Evolutionary conservation across 2,888 invertebrate species (phyloP), one percentile per base, ranked within the genome.

Genomic region (Catocala fraxini): DNA sequence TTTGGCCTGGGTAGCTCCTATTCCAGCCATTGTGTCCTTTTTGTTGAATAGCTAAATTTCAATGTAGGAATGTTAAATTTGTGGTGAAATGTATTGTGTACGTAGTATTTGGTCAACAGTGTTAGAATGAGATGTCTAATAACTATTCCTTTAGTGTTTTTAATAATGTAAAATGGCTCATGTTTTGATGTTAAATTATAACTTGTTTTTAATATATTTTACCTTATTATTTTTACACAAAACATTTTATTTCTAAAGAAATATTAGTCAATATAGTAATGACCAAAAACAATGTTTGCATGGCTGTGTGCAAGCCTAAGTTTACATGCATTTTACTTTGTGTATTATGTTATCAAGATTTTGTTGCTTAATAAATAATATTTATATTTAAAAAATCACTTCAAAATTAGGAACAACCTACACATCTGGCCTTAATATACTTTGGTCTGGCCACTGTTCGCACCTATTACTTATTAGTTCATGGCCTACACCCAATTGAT

Each of bases 1-100:
- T 95, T 96, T 87, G 95, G 95, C 72, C 89, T 96, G 79, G 96
- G 96, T 82, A 96, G 96, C 89, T 95, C 95, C 73, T 96, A 96
- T 89, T 96, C 95, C 83, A 96, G 96, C 87, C 95, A 96, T 86
- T 96, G 95, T 93, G 93, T 96, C 79, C 92, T 96, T 81, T 95
- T 95, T 86, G 94, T 96, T 81, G 95, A 97, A 86, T 96, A 94
- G 92, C 69, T 70, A 79, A 82, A 80, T 83, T 82, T 77, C 60
- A 78, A 74, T 62, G 71, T 73, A 67, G 63, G 52, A 71, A 79
- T 83, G 76, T 85, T 76, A 83, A 83, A 82, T 84, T 82, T 79
- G 72, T 82, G 75, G 81, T 84, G 71, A 82, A 82, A 79, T 83
- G 80, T 83, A 71, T 79, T 73, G 71, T 84, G 80, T 80, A 81